A percentile compares a stretch with the other conserved stretches of the same genome.
Conservation (phyloP, 2,113 vertebrate genomes). For the Salvator merianae region DNA sequence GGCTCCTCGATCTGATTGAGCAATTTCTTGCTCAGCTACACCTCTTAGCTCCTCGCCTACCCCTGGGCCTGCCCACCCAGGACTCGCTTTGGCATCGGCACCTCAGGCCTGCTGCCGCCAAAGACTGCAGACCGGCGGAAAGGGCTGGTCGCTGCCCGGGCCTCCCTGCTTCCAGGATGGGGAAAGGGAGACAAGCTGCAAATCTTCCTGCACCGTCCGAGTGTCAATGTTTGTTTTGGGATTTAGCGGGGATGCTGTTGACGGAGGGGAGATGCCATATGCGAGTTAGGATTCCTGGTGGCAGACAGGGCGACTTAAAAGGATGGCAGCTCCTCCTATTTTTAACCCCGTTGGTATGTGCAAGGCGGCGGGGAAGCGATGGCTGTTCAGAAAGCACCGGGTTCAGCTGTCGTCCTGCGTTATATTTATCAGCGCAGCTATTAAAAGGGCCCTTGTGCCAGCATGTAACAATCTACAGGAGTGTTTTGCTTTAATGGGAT, state of each 20-base stretch:
- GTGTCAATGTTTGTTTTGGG: background rate
- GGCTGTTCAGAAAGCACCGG: background rate
- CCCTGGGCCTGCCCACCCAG: too few species aligned
- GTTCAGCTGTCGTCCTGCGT: background rate
- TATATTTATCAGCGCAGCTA: background rate
- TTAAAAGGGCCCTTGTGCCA: background rate
- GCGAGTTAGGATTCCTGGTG: background rate
- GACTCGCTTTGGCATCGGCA: too few species aligned
- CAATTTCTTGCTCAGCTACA: too few species aligned
- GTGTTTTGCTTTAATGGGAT: background rate
- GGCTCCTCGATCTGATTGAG: background rate
- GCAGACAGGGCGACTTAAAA: accelerated
- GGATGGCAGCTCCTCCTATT: background rate
- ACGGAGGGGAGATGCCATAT: accelerated
- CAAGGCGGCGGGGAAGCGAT: background rate
- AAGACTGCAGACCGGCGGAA: too few species aligned
- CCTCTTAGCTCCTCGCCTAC: too few species aligned
- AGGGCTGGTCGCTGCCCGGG: background rate
- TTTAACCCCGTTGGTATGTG: background rate
- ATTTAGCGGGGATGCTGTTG: background rate
- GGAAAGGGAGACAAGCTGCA: too few species aligned
- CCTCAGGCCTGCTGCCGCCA: too few species aligned
- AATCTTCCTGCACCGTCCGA: background rate
- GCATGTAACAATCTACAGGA: too few species aligned
- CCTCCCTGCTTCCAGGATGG: too few species aligned